Evolutionary conservation across 2,888 invertebrate genomes (phyloP).

Genomic region (Chydorus sphaericus): DNA sequence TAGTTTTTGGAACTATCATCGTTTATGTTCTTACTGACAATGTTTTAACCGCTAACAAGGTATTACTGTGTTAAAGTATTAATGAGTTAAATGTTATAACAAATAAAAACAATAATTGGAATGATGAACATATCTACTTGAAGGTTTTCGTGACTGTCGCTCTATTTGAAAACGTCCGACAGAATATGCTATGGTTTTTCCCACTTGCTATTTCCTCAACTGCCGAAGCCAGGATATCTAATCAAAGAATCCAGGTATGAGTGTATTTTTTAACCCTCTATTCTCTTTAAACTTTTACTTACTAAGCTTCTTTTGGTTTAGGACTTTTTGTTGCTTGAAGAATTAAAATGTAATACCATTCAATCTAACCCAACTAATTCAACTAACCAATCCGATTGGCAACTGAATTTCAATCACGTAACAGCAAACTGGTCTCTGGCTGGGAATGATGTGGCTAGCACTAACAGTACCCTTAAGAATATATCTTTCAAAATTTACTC

Average conservation of each 20-base stretch:
- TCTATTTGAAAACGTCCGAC: constrained; percentile 63
- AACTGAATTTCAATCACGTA: background rate
- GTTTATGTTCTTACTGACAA: constrained; percentile 27
- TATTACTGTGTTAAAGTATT: constrained; percentile 15
- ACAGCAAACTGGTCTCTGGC: constrained; percentile 12
- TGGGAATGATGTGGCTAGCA: background rate
- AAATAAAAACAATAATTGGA: constrained; percentile 15
- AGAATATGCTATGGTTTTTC: constrained; percentile 53
- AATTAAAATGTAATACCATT: background rate
- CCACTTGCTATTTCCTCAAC: constrained; percentile 69
- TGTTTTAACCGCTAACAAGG: constrained; percentile 27
- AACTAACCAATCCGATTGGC: background rate
- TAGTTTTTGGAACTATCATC: constrained; percentile 30
- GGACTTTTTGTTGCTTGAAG: constrained; percentile 21
- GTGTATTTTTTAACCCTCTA: background rate
- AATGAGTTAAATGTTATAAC: too few relatives aligned
- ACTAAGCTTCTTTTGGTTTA: background rate
- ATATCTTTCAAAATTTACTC: constrained; percentile 5
- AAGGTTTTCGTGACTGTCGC: constrained; percentile 73
- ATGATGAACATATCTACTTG: too few relatives aligned
- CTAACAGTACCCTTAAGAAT: constrained; percentile 9
- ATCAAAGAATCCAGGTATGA: constrained; percentile 44
- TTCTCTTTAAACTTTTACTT: constrained; percentile 16
- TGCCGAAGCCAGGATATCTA: constrained; percentile 62
- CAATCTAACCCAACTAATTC: too few relatives aligned